Evolutionary conservation across 2,113 vertebrate genomes (phyloP).

Genomic region (Neotragus moschatus): DNA sequence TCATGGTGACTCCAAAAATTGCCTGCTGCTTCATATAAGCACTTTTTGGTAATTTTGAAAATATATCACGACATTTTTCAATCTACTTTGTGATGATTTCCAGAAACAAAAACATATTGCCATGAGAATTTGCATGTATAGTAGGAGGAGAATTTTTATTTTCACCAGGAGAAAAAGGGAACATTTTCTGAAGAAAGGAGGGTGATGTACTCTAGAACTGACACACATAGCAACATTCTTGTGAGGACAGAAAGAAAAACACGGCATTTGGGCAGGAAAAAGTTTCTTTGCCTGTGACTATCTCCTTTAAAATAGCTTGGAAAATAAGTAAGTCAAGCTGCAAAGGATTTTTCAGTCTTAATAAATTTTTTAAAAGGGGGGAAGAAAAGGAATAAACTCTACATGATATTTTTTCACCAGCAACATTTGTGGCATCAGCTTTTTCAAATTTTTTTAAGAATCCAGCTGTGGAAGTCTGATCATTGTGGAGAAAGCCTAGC

Average conservation of each 20-base stretch:
- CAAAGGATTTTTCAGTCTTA: constrained; percentile 48
- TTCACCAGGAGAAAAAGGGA: constrained; percentile 22
- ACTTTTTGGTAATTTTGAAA: constrained; percentile 39
- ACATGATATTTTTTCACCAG: not conserved
- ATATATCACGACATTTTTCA: constrained; percentile 14
- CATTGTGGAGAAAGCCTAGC: constrained; percentile 1
- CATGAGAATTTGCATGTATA: constrained; percentile 28
- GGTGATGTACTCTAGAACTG: not conserved
- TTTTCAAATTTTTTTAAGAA: not conserved
- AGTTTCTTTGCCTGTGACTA: not conserved
- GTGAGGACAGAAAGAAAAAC: constrained; percentile 34
- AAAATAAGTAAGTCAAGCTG: constrained; percentile 27
- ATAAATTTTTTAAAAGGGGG: not conserved
- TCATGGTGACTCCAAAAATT: not conserved
- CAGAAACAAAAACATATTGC: constrained; percentile 4
- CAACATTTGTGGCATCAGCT: constrained; percentile 23
- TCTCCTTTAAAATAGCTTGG: not conserved
- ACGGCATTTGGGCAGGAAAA: not conserved
- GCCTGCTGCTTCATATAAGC: not conserved
- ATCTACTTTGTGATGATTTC: constrained; percentile 47
- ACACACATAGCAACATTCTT: constrained; percentile 34
- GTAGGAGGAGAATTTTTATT: constrained; percentile 17
- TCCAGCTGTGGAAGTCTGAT: constrained; percentile 30
- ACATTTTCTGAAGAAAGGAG: constrained; percentile 37
- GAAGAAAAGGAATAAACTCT: not conserved